Percentiles rank a stretch among this genome's conserved stretches.
Evolutionary conservation across 2,113 vertebrate genomes (phyloP).

Genomic region (Thalassarche chlororhynchos): DNA sequence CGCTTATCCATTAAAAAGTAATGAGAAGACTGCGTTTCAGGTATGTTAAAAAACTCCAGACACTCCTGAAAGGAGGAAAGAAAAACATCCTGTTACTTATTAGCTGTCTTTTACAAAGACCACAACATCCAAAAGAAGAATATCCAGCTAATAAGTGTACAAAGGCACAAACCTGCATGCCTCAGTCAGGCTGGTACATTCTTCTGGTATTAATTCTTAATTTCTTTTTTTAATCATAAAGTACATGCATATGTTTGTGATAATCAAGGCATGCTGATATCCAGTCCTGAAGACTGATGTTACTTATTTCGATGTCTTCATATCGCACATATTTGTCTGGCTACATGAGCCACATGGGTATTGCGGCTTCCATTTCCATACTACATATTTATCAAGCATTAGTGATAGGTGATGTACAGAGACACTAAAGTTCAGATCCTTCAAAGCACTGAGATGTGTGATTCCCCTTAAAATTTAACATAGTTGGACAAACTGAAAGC

Average conservation of each 20-base stretch:
- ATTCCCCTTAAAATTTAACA: neutral
- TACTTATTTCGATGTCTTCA: neutral
- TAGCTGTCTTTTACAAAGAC: neutral
- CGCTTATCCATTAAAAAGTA: constrained; percentile 99
- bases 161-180: neutral
- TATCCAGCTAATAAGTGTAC: neutral
- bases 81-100: neutral
- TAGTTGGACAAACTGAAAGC: neutral
- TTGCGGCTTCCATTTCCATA: neutral
- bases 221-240: neutral
- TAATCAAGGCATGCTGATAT: neutral
- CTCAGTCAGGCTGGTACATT: neutral
- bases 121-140: neutral
- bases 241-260: neutral
- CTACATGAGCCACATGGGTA: neutral
- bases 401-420: neutral
- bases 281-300: neutral
- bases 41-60: constrained; percentile 98
- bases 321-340: neutral
- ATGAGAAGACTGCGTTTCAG: constrained; percentile 92
- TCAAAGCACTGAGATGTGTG: neutral
- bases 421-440: neutral
- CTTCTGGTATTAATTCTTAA: neutral
- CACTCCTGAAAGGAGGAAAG: constrained; percentile 84
- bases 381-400: neutral